Evolutionary conservation across 2,888 invertebrate genomes (phyloP), one percentile per base, ranked within the genome.

Genomic region (Leptinotarsa rubiginosa): DNA sequence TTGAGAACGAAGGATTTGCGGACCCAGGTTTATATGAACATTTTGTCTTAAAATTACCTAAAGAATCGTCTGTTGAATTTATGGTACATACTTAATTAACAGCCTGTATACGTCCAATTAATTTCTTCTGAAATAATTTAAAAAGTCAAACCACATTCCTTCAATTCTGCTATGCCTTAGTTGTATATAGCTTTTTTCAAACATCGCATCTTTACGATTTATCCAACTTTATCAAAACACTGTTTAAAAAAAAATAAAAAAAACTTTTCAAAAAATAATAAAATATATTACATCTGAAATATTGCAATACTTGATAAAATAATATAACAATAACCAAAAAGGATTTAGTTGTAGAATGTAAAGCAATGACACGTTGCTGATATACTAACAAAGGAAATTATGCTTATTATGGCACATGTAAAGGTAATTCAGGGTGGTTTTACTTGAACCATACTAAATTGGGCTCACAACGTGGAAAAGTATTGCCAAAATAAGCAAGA

Each of bases 221-320:
- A 20, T 12, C 4, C 22, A n/a, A 2, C 49, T 25, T 25, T 25
- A 25, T 25, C 25, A 25, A 25, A 31, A 10, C 31, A 41, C 41
- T 10, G 5, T 31, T 31, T 25, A 7, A 1, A 31, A 31, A 20
- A 56, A 18, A 7, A 3, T 1, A 2, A 20, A 56, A 56, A 16
- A 22, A 56, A 56, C 16, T 1, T 18, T 56, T 56, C 12, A n/a
- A 56, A 56, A 56, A 56, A 56, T 56, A 56, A 56, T 56, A 56
- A 56, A 56, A 56, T 56, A 56, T 56, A 56, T 56, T 56, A 56
- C 56, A n/a, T 56, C 56, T 56, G 56, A 20, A 56, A 56, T 56
- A 56, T 18, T 56, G 12, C 56, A 56, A n/a, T 56, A 18, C 20
- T 20, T 56, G 18, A 56, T 56, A 56, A 56, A 56, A 56, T 20